Base-by-base conservation (phyloP, 2,113 vertebrate genomes). In the Pristiophorus japonicus region DNA sequence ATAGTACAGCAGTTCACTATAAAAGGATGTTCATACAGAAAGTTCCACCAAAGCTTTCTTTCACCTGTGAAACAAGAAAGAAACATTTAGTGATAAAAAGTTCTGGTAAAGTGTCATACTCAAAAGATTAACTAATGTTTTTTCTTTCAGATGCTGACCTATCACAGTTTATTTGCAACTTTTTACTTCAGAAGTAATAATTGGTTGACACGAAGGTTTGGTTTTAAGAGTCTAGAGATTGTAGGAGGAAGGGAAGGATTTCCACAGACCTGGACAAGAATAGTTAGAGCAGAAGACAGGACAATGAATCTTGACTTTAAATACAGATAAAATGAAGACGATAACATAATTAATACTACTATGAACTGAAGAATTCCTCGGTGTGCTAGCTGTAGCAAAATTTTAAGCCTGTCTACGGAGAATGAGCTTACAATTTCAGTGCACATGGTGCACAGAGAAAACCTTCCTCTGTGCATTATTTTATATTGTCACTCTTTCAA, bases 11-110 rank as follows among this genome's bases (percentile, higher is more conserved):
- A 73, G 45, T 34, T 67, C 45, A 70, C 45, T 45, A 70, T 18
- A 30, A 90, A 90, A 59, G 87, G 30, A n/a, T 73, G 66, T 51
- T 70, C 42, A 24, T 24, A 65, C 59, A 67, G 65, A 42, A 47
- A 8, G 42, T 24, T 94, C 42, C 87, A 90, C 87, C 87, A 51
- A 94, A 70, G 11, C 24, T 30, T 47, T 94, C 66, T 51, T 70
- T 51, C 42, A 94, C 93, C 93, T 94, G 93, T 51, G 8, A 67
- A 94, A 94, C 66, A 45, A 67, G 38, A 67, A 51, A 51, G 18
- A 94, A 18, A 73, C 45, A 94, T 62, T 90, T 59, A 85, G 22
- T 7, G 27, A 94, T 67, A 47, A 47, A 94, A 70, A 47, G 22
- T 47, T 94, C 66, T 70, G 24, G 30, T 51, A 30, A 65, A 91